These are phyloP conservation scores for Eubasilissa regina DNA, from an alignment of 1,140 invertebrate species.

Conservation along the genomic window DNA sequence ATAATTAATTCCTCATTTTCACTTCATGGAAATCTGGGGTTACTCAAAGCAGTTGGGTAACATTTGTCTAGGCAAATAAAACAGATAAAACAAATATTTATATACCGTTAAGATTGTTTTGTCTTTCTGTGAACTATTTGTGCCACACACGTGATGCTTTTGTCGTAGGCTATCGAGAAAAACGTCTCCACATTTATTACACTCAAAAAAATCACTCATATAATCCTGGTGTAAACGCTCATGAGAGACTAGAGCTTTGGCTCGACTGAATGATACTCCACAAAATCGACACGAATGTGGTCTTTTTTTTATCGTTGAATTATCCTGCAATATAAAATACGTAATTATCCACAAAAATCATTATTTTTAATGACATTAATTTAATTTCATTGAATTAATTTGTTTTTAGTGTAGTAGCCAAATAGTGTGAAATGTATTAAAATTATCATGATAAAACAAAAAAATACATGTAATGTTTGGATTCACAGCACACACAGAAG, in stretches of 20 bases:
- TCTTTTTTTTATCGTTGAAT: conserved; percentile 50
- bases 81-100: not conserved
- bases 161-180: conserved; percentile 66
- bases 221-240: conserved; percentile 52
- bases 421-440: no score
- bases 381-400: no score
- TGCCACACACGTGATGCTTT: conserved; percentile 62
- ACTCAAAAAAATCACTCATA: conserved; percentile 58
- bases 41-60: no score
- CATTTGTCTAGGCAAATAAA: not conserved
- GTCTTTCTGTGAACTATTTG: conserved; percentile 40
- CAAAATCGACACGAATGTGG: conserved; percentile 63
- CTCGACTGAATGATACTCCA: conserved; percentile 63
- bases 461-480: no score
- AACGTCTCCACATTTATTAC: conserved; percentile 62
- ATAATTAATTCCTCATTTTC: no score
- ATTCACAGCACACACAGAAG: no score
- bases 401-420: no score
- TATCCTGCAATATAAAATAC: conserved; percentile 23
- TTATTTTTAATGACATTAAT: no score
- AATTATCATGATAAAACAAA: no score
- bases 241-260: conserved; percentile 63
- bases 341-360: no score
- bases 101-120: conserved; percentile 13
- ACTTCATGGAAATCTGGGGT: no score